phyloP scores from a whole-genome alignment of 2,888 invertebrate species.

The Drosophila pseudotalamancana region DNA sequence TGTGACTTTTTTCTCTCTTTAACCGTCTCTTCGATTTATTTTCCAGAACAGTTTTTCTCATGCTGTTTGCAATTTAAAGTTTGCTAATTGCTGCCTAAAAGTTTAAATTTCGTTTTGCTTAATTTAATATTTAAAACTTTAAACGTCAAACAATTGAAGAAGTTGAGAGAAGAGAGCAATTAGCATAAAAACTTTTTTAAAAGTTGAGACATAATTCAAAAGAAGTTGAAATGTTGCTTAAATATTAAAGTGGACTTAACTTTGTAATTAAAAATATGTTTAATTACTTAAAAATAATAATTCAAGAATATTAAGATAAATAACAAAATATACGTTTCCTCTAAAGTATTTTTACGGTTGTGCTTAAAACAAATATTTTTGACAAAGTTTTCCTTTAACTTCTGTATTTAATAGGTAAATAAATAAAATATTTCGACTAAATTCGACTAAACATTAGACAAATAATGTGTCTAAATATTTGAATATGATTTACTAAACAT shows the following conservation, averaged over 20 bases:
- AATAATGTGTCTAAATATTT: background rate
- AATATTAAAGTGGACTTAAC: background rate
- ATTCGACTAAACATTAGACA: too few relatives aligned
- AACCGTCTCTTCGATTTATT: slow-evolving; percentile 4
- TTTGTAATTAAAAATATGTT: background rate
- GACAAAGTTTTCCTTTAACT: too few relatives aligned
- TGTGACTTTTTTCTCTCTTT: background rate
- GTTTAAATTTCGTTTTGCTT: slow-evolving; percentile 5
- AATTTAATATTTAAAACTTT: background rate
- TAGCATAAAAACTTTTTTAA: background rate
- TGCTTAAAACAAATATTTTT: too few relatives aligned
- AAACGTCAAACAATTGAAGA: background rate
- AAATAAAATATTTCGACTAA: too few relatives aligned
- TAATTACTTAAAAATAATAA: too few relatives aligned
- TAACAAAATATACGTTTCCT: too few relatives aligned
- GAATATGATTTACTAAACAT: background rate
- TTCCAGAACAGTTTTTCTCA: background rate
- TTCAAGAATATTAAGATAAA: too few relatives aligned
- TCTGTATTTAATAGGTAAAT: background rate
- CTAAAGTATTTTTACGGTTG: background rate
- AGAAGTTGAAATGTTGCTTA: background rate
- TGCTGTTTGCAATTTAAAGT: slow-evolving; percentile 31
- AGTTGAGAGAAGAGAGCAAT: background rate
- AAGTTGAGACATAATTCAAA: background rate
- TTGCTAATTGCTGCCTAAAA: slow-evolving; percentile 43